Conservation (phyloP, 2,888 invertebrate species). For the Heliconius charithonia region DNA sequence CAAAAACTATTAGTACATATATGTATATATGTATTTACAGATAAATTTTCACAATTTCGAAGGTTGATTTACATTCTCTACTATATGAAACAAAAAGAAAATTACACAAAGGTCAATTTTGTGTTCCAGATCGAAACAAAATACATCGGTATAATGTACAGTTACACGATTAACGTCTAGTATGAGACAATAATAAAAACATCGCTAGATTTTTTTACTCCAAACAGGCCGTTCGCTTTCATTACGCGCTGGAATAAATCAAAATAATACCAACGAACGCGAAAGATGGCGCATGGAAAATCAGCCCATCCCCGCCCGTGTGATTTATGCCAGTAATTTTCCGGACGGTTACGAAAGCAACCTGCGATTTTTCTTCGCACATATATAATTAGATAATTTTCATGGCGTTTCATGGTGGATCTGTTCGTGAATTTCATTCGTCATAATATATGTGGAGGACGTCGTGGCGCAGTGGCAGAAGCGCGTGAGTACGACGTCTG, state of each 20-base stretch:
- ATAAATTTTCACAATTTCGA: too few relatives aligned
- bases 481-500: too few relatives aligned
- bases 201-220: slow-evolving; percentile 69
- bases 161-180: too few relatives aligned
- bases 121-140: too few relatives aligned
- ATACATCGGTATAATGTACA: neutral
- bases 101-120: too few relatives aligned
- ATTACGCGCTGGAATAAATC: slow-evolving; percentile 80
- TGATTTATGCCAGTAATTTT: slow-evolving; percentile 46
- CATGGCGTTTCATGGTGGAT: slow-evolving; percentile 54
- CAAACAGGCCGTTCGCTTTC: slow-evolving; percentile 79
- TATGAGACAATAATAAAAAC: slow-evolving; percentile 69
- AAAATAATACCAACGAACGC: slow-evolving; percentile 79
- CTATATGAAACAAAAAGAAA: too few relatives aligned
- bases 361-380: slow-evolving; percentile 80
- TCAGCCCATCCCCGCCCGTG: slow-evolving; percentile 67
- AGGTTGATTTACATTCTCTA: too few relatives aligned
- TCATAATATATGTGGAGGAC: neutral
- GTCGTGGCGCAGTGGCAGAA: too few relatives aligned
- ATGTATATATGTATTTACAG: too few relatives aligned
- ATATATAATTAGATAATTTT: slow-evolving; percentile 82
- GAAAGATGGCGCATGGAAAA: slow-evolving; percentile 83
- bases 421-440: slow-evolving; percentile 23
- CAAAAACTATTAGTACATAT: too few relatives aligned
- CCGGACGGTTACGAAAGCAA: slow-evolving; percentile 80